These are phyloP conservation scores for Polymixis lichenea DNA, from an alignment of 2,888 invertebrate species.

Conservation along the genomic window DNA sequence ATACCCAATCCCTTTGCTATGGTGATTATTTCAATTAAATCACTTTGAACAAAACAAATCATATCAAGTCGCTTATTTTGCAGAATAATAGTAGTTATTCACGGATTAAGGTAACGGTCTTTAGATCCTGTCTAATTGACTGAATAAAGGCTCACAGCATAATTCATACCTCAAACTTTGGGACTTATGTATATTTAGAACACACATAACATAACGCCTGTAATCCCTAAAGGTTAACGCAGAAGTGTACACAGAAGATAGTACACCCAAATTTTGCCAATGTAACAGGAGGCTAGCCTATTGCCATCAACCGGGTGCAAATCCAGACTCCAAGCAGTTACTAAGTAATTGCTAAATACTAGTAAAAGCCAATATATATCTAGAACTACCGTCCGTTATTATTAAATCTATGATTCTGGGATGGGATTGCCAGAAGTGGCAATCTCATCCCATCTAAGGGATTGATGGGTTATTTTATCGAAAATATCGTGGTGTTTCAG, in stretches of 20 bases:
- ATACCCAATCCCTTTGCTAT: background rate
- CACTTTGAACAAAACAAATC: background rate
- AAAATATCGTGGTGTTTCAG: background rate
- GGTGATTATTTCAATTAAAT: background rate
- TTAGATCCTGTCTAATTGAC: slow-evolving; percentile 3
- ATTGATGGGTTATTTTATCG: background rate
- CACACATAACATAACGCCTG: background rate
- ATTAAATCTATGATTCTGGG: background rate
- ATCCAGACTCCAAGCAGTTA: background rate
- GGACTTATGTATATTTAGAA: background rate
- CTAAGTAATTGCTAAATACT: background rate
- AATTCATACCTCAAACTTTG: background rate
- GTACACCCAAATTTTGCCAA: background rate
- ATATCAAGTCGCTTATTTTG: background rate
- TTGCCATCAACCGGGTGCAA: background rate
- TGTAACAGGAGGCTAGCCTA: background rate
- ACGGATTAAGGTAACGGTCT: background rate
- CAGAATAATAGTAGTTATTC: background rate
- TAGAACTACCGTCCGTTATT: background rate
- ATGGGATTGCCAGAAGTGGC: background rate
- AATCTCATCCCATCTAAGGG: no score
- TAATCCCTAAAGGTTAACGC: background rate
- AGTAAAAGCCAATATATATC: background rate
- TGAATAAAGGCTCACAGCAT: background rate
- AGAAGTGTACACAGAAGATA: no score